These are phyloP conservation scores for Tenebrio molitor DNA, from an alignment of 1,140 invertebrate species.

Conservation along the genomic window DNA sequence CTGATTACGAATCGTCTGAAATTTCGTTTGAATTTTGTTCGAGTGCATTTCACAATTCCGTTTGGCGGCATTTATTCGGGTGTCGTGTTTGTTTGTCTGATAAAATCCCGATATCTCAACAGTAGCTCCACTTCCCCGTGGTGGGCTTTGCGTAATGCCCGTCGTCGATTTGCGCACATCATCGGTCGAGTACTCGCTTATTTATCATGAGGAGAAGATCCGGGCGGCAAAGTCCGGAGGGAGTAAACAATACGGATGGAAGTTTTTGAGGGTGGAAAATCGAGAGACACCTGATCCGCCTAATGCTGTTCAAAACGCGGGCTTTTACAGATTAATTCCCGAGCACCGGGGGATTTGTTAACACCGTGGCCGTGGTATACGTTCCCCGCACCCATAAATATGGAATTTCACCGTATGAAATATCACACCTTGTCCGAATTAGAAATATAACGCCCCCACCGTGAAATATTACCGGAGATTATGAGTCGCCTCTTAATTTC, in stretches of 20 bases:
- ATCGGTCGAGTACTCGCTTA: constrained; percentile 35
- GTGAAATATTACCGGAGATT: constrained; percentile 47
- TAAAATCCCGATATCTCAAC: no score
- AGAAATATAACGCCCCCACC: constrained; percentile 35
- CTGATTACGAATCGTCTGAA: no score
- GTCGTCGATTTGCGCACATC: constrained; percentile 41
- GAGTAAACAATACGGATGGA: constrained; percentile 35
- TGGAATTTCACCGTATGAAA: constrained; percentile 54
- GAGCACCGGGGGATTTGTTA: constrained; percentile 52
- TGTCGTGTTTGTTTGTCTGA: no score
- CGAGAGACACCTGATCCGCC: constrained; percentile 51
- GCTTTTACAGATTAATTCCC: constrained; percentile 55
- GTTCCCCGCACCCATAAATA: constrained; percentile 47
- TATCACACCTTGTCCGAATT: constrained; percentile 53
- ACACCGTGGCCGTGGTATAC: constrained; percentile 45
- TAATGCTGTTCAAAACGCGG: constrained; percentile 50
- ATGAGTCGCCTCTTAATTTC: constrained; percentile 43
- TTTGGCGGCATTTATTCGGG: no score
- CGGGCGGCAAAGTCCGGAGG: constrained; percentile 1
- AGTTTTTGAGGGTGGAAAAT: constrained; percentile 20
- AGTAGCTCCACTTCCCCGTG: no score
- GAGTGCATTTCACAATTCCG: no score
- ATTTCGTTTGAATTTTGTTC: no score
- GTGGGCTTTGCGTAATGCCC: no score
- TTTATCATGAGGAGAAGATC: constrained; percentile 35